Percentiles rank a stretch among this genome's conserved stretches.
phyloP scores from a whole-genome alignment of 2,113 vertebrate genomes.

The Bothrops jararaca region DNA sequence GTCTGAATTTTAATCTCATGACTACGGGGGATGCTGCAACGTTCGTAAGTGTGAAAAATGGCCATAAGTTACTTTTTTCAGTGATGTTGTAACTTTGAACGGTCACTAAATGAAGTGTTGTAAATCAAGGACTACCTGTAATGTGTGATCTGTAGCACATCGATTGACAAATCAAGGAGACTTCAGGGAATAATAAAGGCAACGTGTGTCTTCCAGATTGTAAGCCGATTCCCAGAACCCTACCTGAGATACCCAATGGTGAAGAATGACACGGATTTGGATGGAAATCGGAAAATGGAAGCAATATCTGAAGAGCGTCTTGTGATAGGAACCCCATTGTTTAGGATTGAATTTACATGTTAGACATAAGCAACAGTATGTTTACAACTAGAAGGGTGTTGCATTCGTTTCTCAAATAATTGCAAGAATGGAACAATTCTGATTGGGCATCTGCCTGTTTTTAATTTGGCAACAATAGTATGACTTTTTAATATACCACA shows the following conservation, averaged over 20 bases:
- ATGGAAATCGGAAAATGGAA: not conserved
- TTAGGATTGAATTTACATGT: not conserved
- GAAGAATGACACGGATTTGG: not conserved
- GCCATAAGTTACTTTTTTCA: not conserved
- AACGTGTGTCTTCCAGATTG: not conserved
- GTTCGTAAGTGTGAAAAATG: not conserved
- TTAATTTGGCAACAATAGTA: slow-evolving; percentile 2
- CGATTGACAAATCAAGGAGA: not conserved
- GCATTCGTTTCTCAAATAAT: not conserved
- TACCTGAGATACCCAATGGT: not conserved
- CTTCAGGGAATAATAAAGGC: not conserved
- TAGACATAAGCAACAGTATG: not conserved
- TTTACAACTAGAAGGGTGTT: not conserved
- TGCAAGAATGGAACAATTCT: not conserved
- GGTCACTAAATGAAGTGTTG: not conserved
- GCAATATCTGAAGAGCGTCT: not conserved
- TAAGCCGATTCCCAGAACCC: not conserved
- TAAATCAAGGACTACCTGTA: not conserved
- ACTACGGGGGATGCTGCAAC: not conserved
- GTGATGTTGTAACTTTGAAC: not conserved
- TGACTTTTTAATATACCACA: slow-evolving; percentile 3
- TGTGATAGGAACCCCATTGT: not conserved
- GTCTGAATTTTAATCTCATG: not conserved
- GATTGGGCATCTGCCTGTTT: not conserved
- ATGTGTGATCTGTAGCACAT: not conserved